These are phyloP conservation scores for Lagodon rhomboides DNA, from an alignment of 2,797 vertebrate species.

Conservation along the genomic window DNA sequence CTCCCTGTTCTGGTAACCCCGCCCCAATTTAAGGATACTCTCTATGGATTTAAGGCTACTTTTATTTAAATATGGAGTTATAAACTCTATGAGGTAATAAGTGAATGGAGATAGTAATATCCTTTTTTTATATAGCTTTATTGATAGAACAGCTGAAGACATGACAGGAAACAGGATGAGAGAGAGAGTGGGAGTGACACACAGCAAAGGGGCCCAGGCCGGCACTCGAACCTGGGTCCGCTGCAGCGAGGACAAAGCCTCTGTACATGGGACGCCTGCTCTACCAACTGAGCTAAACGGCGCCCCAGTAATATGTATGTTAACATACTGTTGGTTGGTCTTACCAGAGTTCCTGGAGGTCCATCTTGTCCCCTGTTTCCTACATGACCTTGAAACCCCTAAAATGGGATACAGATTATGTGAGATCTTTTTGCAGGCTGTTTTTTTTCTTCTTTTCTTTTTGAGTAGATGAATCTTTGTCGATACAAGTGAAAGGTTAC, in stretches of 20 bases:
- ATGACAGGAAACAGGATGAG: too few relatives aligned
- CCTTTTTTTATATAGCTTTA: too few relatives aligned
- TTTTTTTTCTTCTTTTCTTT: not conserved
- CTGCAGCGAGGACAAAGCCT: too few relatives aligned
- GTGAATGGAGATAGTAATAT: not conserved
- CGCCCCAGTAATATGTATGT: too few relatives aligned
- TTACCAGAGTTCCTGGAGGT: constrained; percentile 75
- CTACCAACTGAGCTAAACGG: too few relatives aligned
- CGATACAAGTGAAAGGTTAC: not conserved
- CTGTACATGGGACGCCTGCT: too few relatives aligned
- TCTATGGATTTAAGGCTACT: too few relatives aligned
- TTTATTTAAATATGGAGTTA: not conserved
- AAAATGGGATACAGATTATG: constrained; percentile 30
- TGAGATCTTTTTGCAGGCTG: not conserved
- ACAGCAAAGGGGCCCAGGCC: too few relatives aligned
- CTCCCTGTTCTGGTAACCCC: not conserved
- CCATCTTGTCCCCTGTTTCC: constrained; percentile 82
- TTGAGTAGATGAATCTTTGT: not conserved
- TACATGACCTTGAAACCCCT: constrained; percentile 80
- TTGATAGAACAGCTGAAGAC: too few relatives aligned
- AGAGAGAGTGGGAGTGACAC: too few relatives aligned
- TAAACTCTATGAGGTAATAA: not conserved
- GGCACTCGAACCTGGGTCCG: too few relatives aligned
- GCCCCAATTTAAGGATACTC: too few relatives aligned
- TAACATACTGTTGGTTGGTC: constrained; percentile 14